Conservation (phyloP, 2,113 vertebrate species). For the Theropithecus gelada region DNA sequence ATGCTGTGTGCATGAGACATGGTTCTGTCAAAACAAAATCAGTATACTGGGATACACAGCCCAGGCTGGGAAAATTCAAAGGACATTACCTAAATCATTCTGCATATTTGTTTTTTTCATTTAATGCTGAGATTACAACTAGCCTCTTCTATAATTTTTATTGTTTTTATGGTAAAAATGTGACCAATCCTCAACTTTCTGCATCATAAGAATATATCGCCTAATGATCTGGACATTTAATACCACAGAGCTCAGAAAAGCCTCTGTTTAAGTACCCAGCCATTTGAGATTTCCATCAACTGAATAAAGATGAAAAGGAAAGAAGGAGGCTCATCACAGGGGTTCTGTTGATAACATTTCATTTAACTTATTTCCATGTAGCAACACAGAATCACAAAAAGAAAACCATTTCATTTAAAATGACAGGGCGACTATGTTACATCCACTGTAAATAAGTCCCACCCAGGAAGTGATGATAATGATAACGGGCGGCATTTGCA, state of each 20-base stretch:
- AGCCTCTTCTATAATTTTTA: neutral
- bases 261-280: slow-evolving; percentile 12
- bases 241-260: slow-evolving; percentile 11
- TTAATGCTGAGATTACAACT: neutral
- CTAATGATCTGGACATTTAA: slow-evolving; percentile 30
- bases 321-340: slow-evolving; percentile 39
- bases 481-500: neutral
- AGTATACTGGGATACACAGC: neutral
- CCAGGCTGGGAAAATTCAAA: slow-evolving; percentile 46
- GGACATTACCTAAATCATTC: slow-evolving; percentile 39
- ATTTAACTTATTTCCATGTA: slow-evolving; percentile 60
- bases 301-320: slow-evolving; percentile 27
- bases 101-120: neutral
- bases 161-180: slow-evolving; percentile 10
- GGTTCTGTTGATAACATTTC: slow-evolving; percentile 50
- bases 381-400: slow-evolving; percentile 3
- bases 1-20: slow-evolving; percentile 33
- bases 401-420: slow-evolving; percentile 66
- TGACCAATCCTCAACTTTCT: neutral
- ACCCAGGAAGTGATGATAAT: slow-evolving; percentile 15
- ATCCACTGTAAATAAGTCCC: slow-evolving; percentile 13
- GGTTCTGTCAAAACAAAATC: slow-evolving; percentile 43
- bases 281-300: slow-evolving; percentile 3
- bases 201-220: slow-evolving; percentile 15
- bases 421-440: slow-evolving; percentile 9